A percentile compares a stretch with the other conserved stretches of the same genome.
These are phyloP conservation scores for Dione juno DNA, from an alignment of 2,888 invertebrate species.

Conservation along the genomic window DNA sequence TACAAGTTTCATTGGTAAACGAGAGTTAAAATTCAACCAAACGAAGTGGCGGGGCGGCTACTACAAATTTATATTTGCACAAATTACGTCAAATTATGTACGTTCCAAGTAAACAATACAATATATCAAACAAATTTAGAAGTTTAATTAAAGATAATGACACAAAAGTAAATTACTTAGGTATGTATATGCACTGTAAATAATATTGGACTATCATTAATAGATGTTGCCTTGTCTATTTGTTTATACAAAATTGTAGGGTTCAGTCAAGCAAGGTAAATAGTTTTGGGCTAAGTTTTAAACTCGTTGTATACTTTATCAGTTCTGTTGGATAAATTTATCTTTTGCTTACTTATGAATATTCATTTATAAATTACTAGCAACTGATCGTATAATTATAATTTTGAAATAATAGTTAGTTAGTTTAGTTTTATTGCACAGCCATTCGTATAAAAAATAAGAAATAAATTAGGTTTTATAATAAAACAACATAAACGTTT, in stretches of 20 bases:
- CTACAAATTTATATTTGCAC: too few species aligned
- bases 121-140: not conserved
- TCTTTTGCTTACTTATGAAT: constrained; percentile 17
- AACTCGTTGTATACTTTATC: constrained; percentile 21
- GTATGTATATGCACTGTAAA: not conserved
- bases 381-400: not conserved
- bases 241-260: constrained; percentile 14
- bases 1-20: too few species aligned
- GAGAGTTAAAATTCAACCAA: too few species aligned
- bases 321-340: constrained; percentile 9
- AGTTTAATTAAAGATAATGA: not conserved
- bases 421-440: not conserved
- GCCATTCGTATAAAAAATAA: too few species aligned
- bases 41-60: too few species aligned
- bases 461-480: too few species aligned
- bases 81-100: not conserved
- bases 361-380: not conserved
- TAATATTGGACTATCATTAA: constrained; percentile 11
- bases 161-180: not conserved
- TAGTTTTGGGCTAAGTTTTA: constrained; percentile 15
- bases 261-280: constrained; percentile 5
- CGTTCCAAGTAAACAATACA: not conserved
- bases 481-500: too few species aligned
- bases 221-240: constrained; percentile 1
- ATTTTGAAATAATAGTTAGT: not conserved